Conservation (phyloP, 1,140 invertebrate genomes). For the Pissodes strobi region DNA sequence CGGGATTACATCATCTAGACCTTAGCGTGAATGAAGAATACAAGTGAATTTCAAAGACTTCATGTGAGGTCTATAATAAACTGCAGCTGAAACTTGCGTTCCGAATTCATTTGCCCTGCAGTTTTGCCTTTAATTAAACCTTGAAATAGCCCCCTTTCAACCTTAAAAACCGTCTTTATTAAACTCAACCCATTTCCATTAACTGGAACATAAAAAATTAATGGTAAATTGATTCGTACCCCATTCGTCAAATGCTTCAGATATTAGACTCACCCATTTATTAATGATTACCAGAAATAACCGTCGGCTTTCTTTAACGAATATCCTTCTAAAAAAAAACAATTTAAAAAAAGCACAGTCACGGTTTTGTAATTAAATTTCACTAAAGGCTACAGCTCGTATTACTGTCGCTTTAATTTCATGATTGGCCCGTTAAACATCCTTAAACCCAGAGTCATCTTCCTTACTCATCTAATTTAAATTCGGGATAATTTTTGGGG, state of each 20-base stretch:
- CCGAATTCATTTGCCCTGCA: background rate
- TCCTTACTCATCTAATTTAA: background rate
- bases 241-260: conserved; percentile 2
- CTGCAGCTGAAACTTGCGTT: background rate
- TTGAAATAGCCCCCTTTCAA: background rate
- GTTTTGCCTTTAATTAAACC: background rate
- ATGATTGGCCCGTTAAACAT: conserved; percentile 1
- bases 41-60: too few relatives aligned
- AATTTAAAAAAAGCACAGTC: conserved; percentile 14
- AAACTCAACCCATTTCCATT: conserved; percentile 14
- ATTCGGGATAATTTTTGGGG: too few relatives aligned
- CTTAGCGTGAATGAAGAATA: too few relatives aligned
- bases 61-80: conserved; percentile 10
- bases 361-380: conserved; percentile 24
- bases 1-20: too few relatives aligned
- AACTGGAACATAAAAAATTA: conserved; percentile 13
- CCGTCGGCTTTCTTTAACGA: conserved; percentile 26
- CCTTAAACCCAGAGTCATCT: background rate
- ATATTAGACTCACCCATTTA: conserved; percentile 24
- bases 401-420: conserved; percentile 7
- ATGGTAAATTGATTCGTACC: conserved; percentile 29
- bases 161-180: conserved; percentile 9
- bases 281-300: conserved; percentile 30
- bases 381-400: background rate
- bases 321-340: conserved; percentile 3